Conservation (phyloP, 2,888 invertebrate species). For the Agonopterix arenella region DNA sequence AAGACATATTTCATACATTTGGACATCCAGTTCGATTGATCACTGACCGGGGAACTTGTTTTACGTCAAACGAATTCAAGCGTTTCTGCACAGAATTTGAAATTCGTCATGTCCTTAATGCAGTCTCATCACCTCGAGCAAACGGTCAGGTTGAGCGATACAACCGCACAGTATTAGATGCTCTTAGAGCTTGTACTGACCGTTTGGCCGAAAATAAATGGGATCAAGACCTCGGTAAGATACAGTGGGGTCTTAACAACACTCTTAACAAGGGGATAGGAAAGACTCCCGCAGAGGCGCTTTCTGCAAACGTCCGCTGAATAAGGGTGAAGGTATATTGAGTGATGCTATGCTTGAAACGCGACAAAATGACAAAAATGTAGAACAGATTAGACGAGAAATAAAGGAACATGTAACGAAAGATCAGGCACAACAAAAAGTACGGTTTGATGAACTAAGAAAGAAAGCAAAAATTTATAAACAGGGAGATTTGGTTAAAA, state of each 20-base stretch:
- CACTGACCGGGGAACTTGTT: constrained; percentile 8
- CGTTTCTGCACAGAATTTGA: constrained; percentile 1
- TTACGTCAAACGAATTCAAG: constrained; percentile 6
- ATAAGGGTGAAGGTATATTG: constrained; percentile 9
- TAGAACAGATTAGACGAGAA: constrained; percentile 1
- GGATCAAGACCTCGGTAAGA: constrained; percentile 7
- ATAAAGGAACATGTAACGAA: constrained; percentile 1
- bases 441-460: no score
- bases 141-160: constrained; percentile 8
- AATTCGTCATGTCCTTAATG: constrained; percentile 12
- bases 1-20: constrained; percentile 13
- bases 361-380: not conserved
- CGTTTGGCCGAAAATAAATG: constrained; percentile 1
- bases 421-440: constrained; percentile 2
- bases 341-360: constrained; percentile 5
- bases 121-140: constrained; percentile 5
- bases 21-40: constrained; percentile 10
- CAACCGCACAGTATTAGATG: constrained; percentile 6
- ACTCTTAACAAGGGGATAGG: constrained; percentile 8
- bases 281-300: constrained; percentile 8
- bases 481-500: no score
- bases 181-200: constrained; percentile 2
- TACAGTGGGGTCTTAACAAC: constrained; percentile 15
- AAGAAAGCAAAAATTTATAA: no score
- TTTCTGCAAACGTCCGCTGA: constrained; percentile 7